Conservation (phyloP, 2,113 vertebrate genomes). For the Pelobates fuscus region DNA sequence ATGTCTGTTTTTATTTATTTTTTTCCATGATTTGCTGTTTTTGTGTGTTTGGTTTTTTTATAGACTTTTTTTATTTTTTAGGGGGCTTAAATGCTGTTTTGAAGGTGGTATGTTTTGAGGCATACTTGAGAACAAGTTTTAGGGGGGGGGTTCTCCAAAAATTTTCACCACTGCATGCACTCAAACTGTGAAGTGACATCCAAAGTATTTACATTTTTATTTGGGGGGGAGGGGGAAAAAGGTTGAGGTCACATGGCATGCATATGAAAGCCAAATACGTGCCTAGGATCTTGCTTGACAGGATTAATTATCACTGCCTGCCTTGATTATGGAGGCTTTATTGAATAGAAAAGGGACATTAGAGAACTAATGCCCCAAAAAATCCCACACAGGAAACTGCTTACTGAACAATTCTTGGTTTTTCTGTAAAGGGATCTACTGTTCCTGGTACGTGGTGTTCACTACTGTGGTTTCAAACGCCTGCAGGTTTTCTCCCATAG, state of each 20-base stretch:
- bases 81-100: no score
- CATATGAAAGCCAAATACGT: constrained; percentile 24
- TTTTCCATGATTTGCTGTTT: no score
- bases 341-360: constrained; percentile 30
- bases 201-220: background rate
- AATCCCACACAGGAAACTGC: constrained; percentile 46
- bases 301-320: constrained; percentile 41
- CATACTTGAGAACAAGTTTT: no score
- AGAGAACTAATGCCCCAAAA: constrained; percentile 42
- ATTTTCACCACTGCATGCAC: no score
- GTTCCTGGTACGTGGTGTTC: constrained; percentile 31
- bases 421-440: constrained; percentile 44
- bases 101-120: no score
- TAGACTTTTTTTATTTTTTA: no score
- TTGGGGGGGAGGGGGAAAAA: no score
- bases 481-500: constrained; percentile 5
- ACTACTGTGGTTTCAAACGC: no score
- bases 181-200: no score
- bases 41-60: no score
- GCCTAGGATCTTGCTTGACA: constrained; percentile 16
- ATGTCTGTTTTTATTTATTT: no score
- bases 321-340: constrained; percentile 41
- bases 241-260: constrained; percentile 19
- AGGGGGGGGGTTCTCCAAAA: no score
- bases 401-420: constrained; percentile 36